Evolutionary conservation across 2,797 vertebrate species (phyloP).

Genomic region (Hippoglossus hippoglossus): DNA sequence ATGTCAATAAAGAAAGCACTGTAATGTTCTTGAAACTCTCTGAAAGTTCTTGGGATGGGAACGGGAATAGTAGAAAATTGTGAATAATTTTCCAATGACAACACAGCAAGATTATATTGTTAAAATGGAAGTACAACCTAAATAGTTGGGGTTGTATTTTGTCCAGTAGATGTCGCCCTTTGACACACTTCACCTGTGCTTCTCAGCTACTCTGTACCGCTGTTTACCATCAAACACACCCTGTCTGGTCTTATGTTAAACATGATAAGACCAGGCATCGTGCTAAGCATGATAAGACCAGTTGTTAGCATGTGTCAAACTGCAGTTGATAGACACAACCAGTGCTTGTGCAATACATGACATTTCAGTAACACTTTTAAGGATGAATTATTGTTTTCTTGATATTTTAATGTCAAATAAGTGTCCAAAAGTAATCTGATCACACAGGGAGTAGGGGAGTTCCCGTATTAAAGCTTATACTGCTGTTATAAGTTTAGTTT

Average conservation of each 20-base stretch:
- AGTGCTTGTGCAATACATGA: no score
- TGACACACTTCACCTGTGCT: neutral
- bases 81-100: neutral
- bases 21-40: conserved; percentile 28
- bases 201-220: no score
- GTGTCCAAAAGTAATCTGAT: no score
- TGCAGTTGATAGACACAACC: neutral
- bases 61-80: neutral
- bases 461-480: no score
- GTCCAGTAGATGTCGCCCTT: conserved; percentile 25
- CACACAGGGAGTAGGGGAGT: no score
- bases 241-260: neutral
- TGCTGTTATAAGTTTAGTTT: no score
- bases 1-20: conserved; percentile 75
- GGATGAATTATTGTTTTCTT: no score
- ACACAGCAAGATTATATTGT: neutral
- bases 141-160: neutral
- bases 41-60: neutral
- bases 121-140: neutral
- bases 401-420: no score
- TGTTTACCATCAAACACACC: neutral
- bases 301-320: neutral
- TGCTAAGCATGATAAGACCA: conserved; percentile 27
- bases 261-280: conserved; percentile 23
- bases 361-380: no score